Percentiles rank a stretch among this genome's conserved stretches.
Conservation (phyloP, 1,140 invertebrate genomes). For the Lepidotrigona ventralis region DNA sequence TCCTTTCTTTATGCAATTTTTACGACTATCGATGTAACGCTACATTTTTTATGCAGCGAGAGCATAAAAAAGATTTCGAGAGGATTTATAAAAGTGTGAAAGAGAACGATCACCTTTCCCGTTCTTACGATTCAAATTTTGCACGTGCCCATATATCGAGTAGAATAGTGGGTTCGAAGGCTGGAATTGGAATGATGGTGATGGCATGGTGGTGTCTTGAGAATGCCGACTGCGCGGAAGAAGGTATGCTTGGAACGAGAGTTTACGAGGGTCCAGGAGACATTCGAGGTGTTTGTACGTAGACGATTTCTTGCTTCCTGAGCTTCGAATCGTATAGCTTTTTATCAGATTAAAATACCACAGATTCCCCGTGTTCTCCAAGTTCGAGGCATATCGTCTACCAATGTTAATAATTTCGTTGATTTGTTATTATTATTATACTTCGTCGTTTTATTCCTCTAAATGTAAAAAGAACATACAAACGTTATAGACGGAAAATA, state of each 20-base stretch:
- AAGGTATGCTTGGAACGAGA: background rate
- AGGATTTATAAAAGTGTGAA: background rate
- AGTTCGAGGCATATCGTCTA: too few relatives aligned
- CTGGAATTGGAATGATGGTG: background rate
- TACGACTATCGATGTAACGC: too few relatives aligned
- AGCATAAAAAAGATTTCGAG: background rate
- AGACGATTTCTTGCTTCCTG: background rate
- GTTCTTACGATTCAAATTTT: background rate
- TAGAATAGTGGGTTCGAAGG: background rate
- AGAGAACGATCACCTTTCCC: background rate
- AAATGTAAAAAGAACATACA: too few relatives aligned
- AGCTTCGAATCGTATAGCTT: background rate
- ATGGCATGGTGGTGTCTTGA: background rate
- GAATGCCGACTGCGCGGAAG: background rate
- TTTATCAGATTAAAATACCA: background rate
- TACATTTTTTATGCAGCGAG: too few relatives aligned
- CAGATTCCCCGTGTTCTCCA: background rate
- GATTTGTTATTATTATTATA: too few relatives aligned
- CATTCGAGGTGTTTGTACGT: background rate
- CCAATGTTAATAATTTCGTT: too few relatives aligned
- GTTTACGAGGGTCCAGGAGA: background rate
- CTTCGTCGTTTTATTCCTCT: too few relatives aligned
- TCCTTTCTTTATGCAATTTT: background rate
- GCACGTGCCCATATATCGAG: background rate
- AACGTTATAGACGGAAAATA: too few relatives aligned